Evolutionary conservation across 1,140 invertebrate genomes (phyloP), one percentile per base, ranked within the genome.

Genomic region (Listronotus oregonensis): DNA sequence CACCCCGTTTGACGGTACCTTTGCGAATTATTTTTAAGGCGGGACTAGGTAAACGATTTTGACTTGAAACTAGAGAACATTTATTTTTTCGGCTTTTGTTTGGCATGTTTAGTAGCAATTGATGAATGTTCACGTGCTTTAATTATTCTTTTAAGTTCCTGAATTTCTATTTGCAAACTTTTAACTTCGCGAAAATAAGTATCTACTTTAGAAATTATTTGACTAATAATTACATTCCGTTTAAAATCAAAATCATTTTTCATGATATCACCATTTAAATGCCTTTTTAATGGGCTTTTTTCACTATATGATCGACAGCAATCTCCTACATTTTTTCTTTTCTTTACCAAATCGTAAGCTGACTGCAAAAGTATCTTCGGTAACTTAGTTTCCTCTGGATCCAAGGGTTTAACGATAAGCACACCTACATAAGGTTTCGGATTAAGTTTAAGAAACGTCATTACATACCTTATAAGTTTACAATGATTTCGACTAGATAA

Each of bases 331-430:
- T 52, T 12, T 60, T 40, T 17, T 43, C 34, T 27, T 11, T 44
- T 56, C 39, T 62, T 58, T n/a, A 56, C 57, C 12, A 69, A 46
- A 34, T 65, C 43, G 43, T 59, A 65, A 4, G 67, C 62, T 0
- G 57, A 62, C 21, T 50, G 59, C 6, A 69, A 42, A 6, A 65
- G 51, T 11, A 61, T 63, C 37, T 62, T 69, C 0, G 57, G 61
- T 4, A 61, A 31, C 1, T 34, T 40, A 42, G 56, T 69, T 27
- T 65, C 58, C 18, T 32, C 9, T 5, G 56, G 62, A 39, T 69
- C 59, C 15, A 69, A 32, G 4, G 67, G 67, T 52, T 69, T 69
- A 5, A 69, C 50, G 8, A 21, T 69, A n/a, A 69, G 44, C 4
- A 65, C 57, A 7, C 56, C 62, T 10, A 56, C 43, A 32, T 62